Evolutionary conservation across 1,140 invertebrate genomes (phyloP), one percentile per base, ranked within the genome.

Genomic region (Heliconius hermathena): DNA sequence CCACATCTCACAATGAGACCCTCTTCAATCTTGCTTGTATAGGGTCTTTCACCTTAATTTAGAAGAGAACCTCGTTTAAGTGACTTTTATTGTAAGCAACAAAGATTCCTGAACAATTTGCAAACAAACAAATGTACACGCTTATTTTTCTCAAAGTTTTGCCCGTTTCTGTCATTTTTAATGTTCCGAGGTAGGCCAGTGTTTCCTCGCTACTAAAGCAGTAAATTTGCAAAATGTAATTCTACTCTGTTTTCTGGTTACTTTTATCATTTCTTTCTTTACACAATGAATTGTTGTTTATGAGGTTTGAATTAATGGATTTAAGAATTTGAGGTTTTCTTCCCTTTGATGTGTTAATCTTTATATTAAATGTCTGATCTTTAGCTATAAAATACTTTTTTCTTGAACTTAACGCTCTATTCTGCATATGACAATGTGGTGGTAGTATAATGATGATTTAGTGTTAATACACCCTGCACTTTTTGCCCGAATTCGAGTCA

Each of bases 1-100:
- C 87, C 87, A 83, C 85, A 86, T 84, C 83, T 86, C 79, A 84
- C 83, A 88, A 83, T 81, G 83, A 77, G 79, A 86, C 83, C 85
- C 87, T 88, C 80, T 83, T 86, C 87, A 88, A 86, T 84, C 87
- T 88, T 86, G 73, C 66, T 82, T 83, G 78, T 83, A 73, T 81
- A 77, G 77, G 78, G 78, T 76, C 71, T 81, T 82, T 81, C 81
- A 83, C 83, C 83, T 88, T 84, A 86, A 86, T 86, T 86, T 85
- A 83, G 81, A 83, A 76, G 80, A 82, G 82, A 86, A 88, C 85
- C 84, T 72, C 84, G 79, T 79, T 83, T 84, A 85, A 86, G 82
- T 86, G 87, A 85, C 84, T 86, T 88, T 88, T 88, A 88, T 88
- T 85, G 76, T 79, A 76, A 78, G 74, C 73, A 82, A 76, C 84